phyloP scores from a whole-genome alignment of 2,113 vertebrate species.

The Falcunculus frontatus region DNA sequence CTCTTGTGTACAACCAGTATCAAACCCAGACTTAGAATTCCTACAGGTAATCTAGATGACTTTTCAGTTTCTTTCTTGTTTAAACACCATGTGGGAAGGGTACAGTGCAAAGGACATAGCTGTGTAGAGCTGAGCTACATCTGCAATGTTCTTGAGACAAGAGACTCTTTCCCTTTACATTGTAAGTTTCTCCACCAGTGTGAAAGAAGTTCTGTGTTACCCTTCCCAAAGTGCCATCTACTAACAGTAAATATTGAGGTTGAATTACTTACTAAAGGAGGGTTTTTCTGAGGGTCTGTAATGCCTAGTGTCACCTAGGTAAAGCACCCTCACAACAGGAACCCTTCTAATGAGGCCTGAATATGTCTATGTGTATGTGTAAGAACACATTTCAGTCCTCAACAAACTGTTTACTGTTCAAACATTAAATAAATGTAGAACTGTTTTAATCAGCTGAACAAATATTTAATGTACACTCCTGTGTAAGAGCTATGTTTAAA shows the following conservation, averaged over 20 bases:
- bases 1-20: neutral
- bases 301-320: neutral
- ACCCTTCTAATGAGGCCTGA: constrained; percentile 29
- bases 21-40: neutral
- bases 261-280: neutral
- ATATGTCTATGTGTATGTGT: constrained; percentile 3
- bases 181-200: neutral
- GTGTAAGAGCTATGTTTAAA: constrained; percentile 68
- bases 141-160: neutral
- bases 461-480: constrained; percentile 77
- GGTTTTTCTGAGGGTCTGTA: neutral
- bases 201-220: neutral
- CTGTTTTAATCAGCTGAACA: constrained; percentile 78
- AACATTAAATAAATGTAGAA: constrained; percentile 78
- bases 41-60: neutral
- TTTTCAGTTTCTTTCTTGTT: constrained; percentile 7
- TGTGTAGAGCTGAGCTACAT: neutral
- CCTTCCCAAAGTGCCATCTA: neutral
- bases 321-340: constrained; percentile 28
- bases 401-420: constrained; percentile 78
- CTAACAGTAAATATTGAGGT: neutral
- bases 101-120: neutral
- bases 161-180: neutral
- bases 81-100: neutral
- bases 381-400: constrained; percentile 68